Evolutionary conservation across 2,113 vertebrate species (phyloP).

Genomic region (Trochalopteron elliotii): DNA sequence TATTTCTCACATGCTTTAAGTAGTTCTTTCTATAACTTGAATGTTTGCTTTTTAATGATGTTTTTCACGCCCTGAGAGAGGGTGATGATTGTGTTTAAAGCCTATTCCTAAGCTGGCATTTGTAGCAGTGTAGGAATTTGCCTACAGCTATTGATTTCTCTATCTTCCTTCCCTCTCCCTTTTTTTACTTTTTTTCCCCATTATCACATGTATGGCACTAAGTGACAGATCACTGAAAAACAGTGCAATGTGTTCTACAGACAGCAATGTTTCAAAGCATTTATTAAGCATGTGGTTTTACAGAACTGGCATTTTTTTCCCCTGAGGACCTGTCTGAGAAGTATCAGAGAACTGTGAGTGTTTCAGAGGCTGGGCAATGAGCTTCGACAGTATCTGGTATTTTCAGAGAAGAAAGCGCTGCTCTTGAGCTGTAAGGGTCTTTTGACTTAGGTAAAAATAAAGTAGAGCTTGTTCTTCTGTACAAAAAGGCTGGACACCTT

Average conservation of each 20-base stretch:
- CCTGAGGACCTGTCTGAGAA: background rate
- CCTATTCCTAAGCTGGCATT: background rate
- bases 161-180: background rate
- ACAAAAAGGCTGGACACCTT: background rate
- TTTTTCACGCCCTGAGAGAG: background rate
- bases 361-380: background rate
- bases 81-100: background rate
- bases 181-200: background rate
- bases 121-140: background rate
- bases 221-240: background rate
- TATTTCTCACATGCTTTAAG: background rate
- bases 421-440: background rate
- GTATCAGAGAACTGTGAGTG: background rate
- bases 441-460: background rate
- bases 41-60: background rate
- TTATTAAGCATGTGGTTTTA: background rate
- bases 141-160: background rate
- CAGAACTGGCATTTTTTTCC: background rate
- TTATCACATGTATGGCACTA: background rate
- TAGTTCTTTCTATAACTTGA: background rate
- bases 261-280: background rate
- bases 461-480: background rate
- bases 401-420: background rate
- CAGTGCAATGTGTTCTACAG: background rate
- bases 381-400: background rate